Conservation (phyloP, 92 coral and sea anemone genomes). For the Umimayanthus chanpuru region DNA sequence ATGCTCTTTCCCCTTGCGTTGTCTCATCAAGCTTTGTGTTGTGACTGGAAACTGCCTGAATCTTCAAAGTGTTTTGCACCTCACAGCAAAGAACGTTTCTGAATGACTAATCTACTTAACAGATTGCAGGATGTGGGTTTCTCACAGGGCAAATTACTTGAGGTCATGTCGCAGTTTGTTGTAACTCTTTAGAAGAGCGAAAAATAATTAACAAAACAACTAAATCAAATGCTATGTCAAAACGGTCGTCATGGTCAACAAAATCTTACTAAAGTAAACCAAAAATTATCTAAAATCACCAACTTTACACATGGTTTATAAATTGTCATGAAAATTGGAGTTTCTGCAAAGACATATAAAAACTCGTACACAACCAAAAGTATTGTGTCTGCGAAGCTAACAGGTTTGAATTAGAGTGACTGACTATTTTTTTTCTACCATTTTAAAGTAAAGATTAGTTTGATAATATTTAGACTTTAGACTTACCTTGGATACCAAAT, state of each 20-base stretch:
- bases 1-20: not conserved
- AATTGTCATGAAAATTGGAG: not conserved
- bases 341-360: no score
- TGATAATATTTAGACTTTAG: not conserved
- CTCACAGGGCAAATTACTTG: not conserved
- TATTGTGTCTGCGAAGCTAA: not conserved
- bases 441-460: not conserved
- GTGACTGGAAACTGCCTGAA: not conserved
- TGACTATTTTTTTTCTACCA: not conserved
- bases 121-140: conserved; percentile 1
- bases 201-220: conserved; percentile 18
- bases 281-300: not conserved
- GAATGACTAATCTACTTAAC: not conserved
- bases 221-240: not conserved
- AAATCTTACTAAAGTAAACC: not conserved
- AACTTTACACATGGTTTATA: not conserved
- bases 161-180: conserved; percentile 20
- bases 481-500: not conserved
- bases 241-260: not conserved
- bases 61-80: not conserved
- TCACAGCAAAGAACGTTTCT: not conserved
- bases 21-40: not conserved
- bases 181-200: conserved; percentile 17
- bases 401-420: not conserved
- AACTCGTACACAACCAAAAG: not conserved